Evolutionary conservation across 2,797 vertebrate species (phyloP).

Genomic region (Leucoraja ocellata): DNA sequence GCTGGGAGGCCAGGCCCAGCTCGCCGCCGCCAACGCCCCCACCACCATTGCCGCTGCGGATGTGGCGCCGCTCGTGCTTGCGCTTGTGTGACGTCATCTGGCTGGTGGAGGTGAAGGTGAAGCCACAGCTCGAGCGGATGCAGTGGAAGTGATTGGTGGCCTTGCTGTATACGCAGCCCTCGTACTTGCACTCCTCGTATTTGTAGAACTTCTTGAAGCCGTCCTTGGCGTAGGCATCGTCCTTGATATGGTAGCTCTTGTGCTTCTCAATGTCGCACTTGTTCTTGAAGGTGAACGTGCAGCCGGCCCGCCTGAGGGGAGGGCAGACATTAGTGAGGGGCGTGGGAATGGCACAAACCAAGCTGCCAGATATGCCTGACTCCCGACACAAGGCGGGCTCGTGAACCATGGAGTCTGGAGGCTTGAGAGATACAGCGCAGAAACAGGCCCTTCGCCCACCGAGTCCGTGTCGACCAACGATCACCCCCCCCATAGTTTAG

Average conservation of each 20-base stretch:
- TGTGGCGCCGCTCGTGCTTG: constrained; percentile 92
- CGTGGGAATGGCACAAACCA: too few species aligned
- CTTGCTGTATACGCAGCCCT: constrained; percentile 98
- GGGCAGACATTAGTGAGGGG: neutral
- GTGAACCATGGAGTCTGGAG: too few species aligned
- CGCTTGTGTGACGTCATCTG: constrained; percentile 99
- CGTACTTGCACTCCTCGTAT: constrained; percentile 97
- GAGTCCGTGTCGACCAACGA: too few species aligned
- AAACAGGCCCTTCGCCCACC: too few species aligned
- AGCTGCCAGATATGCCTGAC: too few species aligned
- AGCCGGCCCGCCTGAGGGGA: constrained; percentile 76
- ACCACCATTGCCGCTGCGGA: constrained; percentile 60
- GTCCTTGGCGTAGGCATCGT: constrained; percentile 97
- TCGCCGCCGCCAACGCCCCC: constrained; percentile 55
- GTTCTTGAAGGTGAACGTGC: constrained; percentile 98
- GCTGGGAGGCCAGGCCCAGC: constrained; percentile 75
- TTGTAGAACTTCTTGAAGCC: constrained; percentile 99
- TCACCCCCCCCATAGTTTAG: too few species aligned
- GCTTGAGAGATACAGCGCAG: too few species aligned
- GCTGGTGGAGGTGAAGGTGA: constrained; percentile 99
- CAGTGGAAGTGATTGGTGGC: constrained; percentile 99
- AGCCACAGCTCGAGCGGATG: constrained; percentile 93
- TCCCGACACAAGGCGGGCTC: too few species aligned
- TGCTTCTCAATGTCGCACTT: constrained; percentile 99
- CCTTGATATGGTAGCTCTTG: constrained; percentile 99